phyloP scores from a whole-genome alignment of 2,113 vertebrate species.

The Anthoscopus minutus region DNA sequence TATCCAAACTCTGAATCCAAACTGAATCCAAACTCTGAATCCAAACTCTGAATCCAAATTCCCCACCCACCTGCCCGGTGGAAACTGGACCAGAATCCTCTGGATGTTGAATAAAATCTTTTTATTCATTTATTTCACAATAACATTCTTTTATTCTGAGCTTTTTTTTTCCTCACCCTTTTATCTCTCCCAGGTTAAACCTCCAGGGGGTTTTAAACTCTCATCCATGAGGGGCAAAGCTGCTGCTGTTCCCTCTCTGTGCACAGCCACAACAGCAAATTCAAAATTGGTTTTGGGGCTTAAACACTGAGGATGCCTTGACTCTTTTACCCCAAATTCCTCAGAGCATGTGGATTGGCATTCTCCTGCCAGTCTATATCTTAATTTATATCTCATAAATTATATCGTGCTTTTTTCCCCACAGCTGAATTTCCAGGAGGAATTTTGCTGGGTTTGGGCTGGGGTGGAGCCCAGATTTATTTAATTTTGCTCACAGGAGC shows the following conservation, averaged over 20 bases:
- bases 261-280: not conserved
- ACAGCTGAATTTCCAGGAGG: not conserved
- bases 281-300: not conserved
- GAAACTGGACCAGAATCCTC: not conserved
- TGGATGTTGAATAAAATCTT: not conserved
- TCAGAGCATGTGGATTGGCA: accelerated
- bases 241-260: not conserved
- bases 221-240: not conserved
- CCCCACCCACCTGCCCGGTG: not conserved
- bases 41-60: not conserved
- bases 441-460: not conserved
- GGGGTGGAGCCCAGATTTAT: not conserved
- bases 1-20: too few relatives aligned
- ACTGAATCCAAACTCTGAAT: not conserved
- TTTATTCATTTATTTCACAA: too few relatives aligned
- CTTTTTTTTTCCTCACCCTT: not conserved
- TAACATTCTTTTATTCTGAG: too few relatives aligned
- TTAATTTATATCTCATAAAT: not conserved
- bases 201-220: not conserved
- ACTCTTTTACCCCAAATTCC: not conserved
- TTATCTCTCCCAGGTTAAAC: not conserved
- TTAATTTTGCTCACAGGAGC: not conserved
- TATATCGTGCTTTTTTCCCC: not conserved
- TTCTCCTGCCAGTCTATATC: not conserved
- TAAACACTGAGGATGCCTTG: not conserved